phyloP scores from a whole-genome alignment of 2,113 vertebrate species.

The Hystrix cristata region DNA sequence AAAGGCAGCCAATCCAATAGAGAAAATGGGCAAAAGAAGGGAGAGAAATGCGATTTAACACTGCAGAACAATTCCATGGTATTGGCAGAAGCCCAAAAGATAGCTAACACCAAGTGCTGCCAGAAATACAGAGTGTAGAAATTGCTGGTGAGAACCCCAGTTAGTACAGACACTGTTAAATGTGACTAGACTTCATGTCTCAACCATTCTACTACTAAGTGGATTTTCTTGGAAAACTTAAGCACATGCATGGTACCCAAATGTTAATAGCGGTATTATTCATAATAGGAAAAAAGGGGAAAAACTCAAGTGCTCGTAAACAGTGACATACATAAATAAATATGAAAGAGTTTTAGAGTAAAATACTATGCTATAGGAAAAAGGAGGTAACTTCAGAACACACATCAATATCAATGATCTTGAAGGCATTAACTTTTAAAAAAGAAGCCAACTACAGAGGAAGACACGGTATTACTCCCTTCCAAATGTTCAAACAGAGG shows the following conservation, averaged over 20 bases:
- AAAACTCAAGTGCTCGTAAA: background rate
- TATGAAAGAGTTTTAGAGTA: background rate
- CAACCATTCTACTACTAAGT: background rate
- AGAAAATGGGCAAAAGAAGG: background rate
- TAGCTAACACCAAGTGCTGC: background rate
- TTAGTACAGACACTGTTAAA: background rate
- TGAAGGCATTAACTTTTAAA: background rate
- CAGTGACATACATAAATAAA: background rate
- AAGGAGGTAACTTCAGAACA: background rate
- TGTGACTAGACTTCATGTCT: background rate
- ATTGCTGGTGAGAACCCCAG: background rate
- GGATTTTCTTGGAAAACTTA: background rate
- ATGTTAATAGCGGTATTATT: background rate
- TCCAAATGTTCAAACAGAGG: background rate
- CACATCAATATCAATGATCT: background rate
- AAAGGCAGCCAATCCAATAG: background rate
- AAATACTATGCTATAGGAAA: background rate
- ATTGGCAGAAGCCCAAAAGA: background rate
- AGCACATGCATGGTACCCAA: background rate
- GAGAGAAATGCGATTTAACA: background rate
- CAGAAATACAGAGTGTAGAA: background rate
- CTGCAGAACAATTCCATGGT: background rate
- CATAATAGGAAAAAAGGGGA: background rate
- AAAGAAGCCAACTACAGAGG: constrained; percentile 9
- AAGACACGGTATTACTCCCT: background rate